Base-by-base conservation (phyloP, 2,113 vertebrate genomes). In the Hyla sarda region DNA sequence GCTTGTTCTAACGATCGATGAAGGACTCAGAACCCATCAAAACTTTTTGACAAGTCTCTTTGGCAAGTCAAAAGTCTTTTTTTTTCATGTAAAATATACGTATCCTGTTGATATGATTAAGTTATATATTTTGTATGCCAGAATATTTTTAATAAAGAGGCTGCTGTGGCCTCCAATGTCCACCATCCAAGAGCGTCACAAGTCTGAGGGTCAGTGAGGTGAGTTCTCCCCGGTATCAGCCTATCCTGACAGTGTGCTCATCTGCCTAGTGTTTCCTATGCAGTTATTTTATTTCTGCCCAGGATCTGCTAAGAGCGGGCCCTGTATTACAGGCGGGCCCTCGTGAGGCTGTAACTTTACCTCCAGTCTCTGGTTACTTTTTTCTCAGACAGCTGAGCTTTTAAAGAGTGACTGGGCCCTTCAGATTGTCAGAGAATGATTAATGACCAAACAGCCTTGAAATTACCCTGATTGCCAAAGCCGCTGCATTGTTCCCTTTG, bases 371-470 rank as follows among this genome's bases (percentile, higher is more conserved):
- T 47, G 0, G 1, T 87, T 79, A 58, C 88, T 56, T 21, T 47
- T 87, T 79, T 82, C 82, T 50, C 0, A 0, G 52, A 60, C 78
- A 78, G 88, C 88, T 0, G 0, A 5, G n/a, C 71, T 47, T 12
- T 0, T 69, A 58, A 87, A 1, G 74, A 86, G 89, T 85, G 86
- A 88, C 88, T 41, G 0, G 88, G 47, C 82, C 88, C 88, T 82
- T 58, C 83, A 45, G 89, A 1, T 85, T 92, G 89, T 75, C 90
- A 88, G 82, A 0, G 0, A 85, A 23, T 90, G 91, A 92, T 92
- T 87, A 88, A 93, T 17, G 85, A 88, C 87, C 83, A 0, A 87
- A 77, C 87, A 89, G 0, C 86, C 67, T 85, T 71, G 13, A 87
- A 85, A 82, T 62, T 73, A 89, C 85, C 88, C 88, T 50, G 0